Base-by-base conservation (phyloP, 2,888 invertebrate genomes). In the Amblyteles armatorius region DNA sequence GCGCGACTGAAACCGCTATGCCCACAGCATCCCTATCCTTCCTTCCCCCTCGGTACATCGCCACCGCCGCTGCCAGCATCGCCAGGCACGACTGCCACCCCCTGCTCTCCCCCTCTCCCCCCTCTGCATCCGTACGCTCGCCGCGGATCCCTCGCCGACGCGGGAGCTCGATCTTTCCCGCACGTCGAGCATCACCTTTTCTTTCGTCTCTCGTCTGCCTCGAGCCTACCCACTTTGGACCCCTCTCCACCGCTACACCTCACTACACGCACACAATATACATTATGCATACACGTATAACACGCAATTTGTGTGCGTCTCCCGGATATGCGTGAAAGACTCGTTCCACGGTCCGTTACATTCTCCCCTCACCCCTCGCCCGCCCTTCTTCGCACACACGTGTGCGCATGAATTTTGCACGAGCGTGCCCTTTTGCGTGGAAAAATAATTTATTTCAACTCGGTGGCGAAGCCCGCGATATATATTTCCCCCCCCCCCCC, bases 1-100 rank as follows among this genome's bases (percentile, higher is more conserved):
- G 91, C 92, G 89, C 92, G 90, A 92, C 92, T 92, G 91, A 90
- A 89, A 86, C 87, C 87, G 86, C 81, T 87, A 80, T 84, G 86
- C 88, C 89, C 90, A 86, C 90, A 91, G 91, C 92, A 91, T 92
- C 91, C 91, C 90, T 88, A 82, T 87, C 82, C 80, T 77, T 86
- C 85, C 85, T 85, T 84, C 79, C 87, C 87, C 84, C 86, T 83
- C 77, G 76, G 79, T 81, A 84, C 83, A 85, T 74, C 85, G 55
- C 65, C 36, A n/a, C 71, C 50, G 16, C 65, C 50, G 68, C 60
- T 72, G 19, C 79, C 81, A 60, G 83, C 84, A 77, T n/a, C 33
- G 63, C 63, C n/a, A 63, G 29, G 63, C 77, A 69, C 85, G 80
- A 79, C 81, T 83, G 71, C 84, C 72, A 78, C 83, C 85, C 76